Percentiles rank a stretch among this genome's conserved stretches.
Conservation (phyloP, 2,797 vertebrate genomes). For the Lepilemur septentrionalis region DNA sequence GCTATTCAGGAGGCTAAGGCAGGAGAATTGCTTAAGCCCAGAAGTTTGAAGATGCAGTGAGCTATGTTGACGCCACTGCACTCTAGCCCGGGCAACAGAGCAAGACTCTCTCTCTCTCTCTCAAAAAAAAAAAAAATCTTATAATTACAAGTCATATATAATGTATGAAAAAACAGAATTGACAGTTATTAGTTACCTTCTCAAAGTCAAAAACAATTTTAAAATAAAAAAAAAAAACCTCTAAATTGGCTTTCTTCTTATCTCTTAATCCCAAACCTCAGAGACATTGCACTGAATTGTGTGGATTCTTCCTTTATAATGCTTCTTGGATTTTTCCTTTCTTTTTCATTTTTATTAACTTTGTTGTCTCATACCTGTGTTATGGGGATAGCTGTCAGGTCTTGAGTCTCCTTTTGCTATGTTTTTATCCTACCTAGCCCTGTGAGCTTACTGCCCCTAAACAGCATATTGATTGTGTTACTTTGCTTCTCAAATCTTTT, state of each 20-base stretch:
- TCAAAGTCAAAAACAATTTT: not conserved
- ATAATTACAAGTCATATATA: not conserved
- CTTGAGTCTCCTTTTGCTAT: not conserved
- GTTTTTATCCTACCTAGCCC: not conserved
- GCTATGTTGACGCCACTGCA: not conserved
- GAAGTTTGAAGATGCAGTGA: not conserved
- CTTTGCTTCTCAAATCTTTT: not conserved
- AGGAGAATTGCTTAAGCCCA: not conserved
- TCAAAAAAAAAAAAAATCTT: not conserved
- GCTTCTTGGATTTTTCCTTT: not conserved
- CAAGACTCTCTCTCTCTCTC: not conserved
- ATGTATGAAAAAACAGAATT: not conserved
- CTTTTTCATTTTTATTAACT: not conserved
- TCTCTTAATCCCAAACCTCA: not conserved
- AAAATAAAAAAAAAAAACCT: not conserved
- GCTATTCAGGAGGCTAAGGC: not conserved
- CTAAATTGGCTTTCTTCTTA: not conserved
- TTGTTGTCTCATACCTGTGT: not conserved
- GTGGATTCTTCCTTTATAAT: not conserved
- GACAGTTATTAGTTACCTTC: not conserved
- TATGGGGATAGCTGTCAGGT: not conserved
- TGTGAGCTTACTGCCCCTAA: not conserved
- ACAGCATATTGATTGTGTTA: not conserved
- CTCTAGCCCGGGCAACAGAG: not conserved
- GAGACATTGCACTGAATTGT: not conserved